Evolutionary conservation across 2,888 invertebrate genomes (phyloP), one percentile per base, ranked within the genome.

Genomic region (Atethmia centrago): DNA sequence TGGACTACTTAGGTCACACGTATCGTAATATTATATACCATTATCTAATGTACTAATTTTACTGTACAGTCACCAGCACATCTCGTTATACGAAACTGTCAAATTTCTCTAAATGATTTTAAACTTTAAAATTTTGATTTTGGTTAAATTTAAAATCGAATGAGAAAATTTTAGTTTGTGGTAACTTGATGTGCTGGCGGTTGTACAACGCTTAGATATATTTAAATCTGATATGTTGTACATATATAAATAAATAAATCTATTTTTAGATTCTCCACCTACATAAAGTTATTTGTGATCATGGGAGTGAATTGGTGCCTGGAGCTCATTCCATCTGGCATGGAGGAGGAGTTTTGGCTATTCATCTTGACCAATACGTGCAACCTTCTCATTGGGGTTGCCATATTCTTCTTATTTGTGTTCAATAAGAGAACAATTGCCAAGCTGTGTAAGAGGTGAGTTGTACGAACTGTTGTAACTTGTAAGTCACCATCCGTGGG

Each of bases 241-340:
- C n/a, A 21, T 49, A 49, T 9, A 10, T n/a, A n/a, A 51, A n/a
- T 51, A 14, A 45, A 9, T 64, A n/a, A n/a, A 31, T 56, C 3
- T 31, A 19, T 53, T 70, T 67, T 62, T 82, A 93, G 93, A 36
- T 89, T 90, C 64, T 16, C 40, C 0, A 49, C 90, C 3, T 92
- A 88, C 77, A 45, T 91, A 10, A 92, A 89, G 63, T 69, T 93
- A 19, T 89, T 88, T 1, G 69, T 88, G 3, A 47, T 90, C 14
- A 93, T 90, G 90, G 93, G 93, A 0, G 75, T 90, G 3, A 85
- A 83, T 36, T 93, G 92, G 92, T 45, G 88, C 2, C 42, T 92
- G 5, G 92, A 93, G 40, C 47, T 90, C 1, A 0, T 85, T 7
- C 81, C 61, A 3, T 74, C 59, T 16, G 0, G 47, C 4, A 58